Percentiles rank a stretch among this genome's conserved stretches.
phyloP scores from a whole-genome alignment of 2,113 vertebrate species.

The Eonycteris spelaea region DNA sequence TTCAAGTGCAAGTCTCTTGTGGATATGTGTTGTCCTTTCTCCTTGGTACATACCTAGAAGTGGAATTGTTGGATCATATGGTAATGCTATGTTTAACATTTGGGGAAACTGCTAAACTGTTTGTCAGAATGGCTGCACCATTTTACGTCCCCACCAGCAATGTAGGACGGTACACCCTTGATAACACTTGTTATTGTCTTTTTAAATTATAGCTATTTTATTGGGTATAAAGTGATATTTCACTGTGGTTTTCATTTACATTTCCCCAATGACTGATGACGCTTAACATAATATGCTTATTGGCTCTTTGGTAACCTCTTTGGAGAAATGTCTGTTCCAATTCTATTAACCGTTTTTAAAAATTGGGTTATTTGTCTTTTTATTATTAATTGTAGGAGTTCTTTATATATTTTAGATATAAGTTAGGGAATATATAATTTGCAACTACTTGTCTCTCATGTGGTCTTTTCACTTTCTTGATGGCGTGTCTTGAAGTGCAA shows the following conservation, averaged over 20 bases:
- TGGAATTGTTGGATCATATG: not conserved
- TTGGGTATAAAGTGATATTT: not conserved
- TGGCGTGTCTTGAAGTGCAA: not conserved
- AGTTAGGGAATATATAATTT: not conserved
- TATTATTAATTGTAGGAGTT: not conserved
- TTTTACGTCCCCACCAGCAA: not conserved
- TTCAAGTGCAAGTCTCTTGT: not conserved
- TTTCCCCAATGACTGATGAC: not conserved
- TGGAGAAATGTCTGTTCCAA: not conserved
- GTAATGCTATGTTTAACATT: not conserved
- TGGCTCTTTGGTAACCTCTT: conserved; percentile 1
- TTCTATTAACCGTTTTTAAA: not conserved
- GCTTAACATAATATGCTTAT: not conserved
- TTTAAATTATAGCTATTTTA: not conserved
- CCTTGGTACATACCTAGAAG: not conserved
- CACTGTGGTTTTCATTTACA: not conserved
- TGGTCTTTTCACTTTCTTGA: not conserved
- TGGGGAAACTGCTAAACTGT: not conserved
- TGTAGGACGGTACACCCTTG: not conserved
- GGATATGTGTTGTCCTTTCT: not conserved
- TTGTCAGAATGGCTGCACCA: not conserved
- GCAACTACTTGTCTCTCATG: not conserved
- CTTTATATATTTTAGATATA: not conserved
- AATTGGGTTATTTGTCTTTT: not conserved
- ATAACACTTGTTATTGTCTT: not conserved